phyloP scores from a whole-genome alignment of 2,888 invertebrate species.

The Netelia fuscicornis region DNA sequence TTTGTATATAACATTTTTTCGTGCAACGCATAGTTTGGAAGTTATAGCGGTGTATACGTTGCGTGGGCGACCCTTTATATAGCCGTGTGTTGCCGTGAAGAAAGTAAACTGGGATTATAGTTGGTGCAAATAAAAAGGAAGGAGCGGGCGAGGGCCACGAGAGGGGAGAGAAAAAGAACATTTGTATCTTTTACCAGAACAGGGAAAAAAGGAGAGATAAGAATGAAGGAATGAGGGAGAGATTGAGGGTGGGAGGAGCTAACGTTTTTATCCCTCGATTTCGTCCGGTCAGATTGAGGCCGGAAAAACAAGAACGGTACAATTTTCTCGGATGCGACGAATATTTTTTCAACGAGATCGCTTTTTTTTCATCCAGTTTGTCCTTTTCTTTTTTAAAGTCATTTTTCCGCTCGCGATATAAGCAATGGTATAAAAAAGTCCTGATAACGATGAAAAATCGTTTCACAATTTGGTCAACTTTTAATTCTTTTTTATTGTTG shows the following conservation, averaged over 20 bases:
- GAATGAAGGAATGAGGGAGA: not conserved
- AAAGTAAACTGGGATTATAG: not conserved
- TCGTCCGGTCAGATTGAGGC: constrained; percentile 38
- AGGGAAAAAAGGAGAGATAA: not conserved
- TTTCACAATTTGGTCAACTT: too few relatives aligned
- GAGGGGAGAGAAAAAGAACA: constrained; percentile 16
- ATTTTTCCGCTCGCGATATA: too few relatives aligned
- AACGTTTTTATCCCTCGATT: constrained; percentile 46
- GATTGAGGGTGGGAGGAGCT: not conserved
- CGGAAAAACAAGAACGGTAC: constrained; percentile 7
- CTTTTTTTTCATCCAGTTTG: constrained; percentile 5
- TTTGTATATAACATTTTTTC: too few relatives aligned
- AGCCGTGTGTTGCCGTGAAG: not conserved
- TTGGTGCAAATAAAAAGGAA: not conserved
- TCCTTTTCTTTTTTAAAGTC: not conserved
- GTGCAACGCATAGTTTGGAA: too few relatives aligned
- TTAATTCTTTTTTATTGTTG: too few relatives aligned
- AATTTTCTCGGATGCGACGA: not conserved
- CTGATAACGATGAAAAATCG: too few relatives aligned
- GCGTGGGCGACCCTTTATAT: too few relatives aligned
- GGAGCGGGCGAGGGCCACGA: not conserved
- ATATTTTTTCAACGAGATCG: constrained; percentile 3
- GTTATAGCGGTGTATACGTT: too few relatives aligned
- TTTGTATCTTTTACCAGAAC: not conserved
- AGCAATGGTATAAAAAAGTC: too few relatives aligned